phyloP scores from a whole-genome alignment of 2,888 invertebrate species.

The Embidobia sp. region DNA sequence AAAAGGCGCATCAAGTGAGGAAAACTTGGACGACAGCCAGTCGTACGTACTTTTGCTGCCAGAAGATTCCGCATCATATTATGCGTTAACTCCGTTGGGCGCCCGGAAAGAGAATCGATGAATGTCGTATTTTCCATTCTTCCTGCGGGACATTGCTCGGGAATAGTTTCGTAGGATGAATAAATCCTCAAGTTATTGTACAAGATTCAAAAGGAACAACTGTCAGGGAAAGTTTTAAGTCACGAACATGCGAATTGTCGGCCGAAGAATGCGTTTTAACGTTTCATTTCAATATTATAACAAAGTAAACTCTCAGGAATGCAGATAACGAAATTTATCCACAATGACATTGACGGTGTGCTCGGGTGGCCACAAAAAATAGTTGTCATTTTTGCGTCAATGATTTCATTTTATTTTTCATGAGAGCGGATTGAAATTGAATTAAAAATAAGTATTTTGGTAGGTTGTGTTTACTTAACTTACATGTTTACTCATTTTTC shows the following conservation, averaged over 20 bases:
- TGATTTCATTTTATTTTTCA: too few relatives aligned
- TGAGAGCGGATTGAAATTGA: too few relatives aligned
- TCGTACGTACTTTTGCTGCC: constrained; percentile 59
- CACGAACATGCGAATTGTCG: constrained; percentile 11
- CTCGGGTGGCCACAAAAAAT: too few relatives aligned
- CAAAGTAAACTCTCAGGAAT: not conserved
- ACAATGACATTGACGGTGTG: too few relatives aligned
- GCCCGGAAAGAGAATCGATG: constrained; percentile 62
- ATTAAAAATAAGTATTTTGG: too few relatives aligned
- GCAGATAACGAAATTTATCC: not conserved
- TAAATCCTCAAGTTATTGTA: constrained; percentile 57
- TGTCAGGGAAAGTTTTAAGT: constrained; percentile 37
- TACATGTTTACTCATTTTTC: too few relatives aligned
- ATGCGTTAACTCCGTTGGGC: constrained; percentile 61
- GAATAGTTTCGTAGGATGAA: constrained; percentile 54
- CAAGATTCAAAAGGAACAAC: constrained; percentile 51
- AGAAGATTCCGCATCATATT: constrained; percentile 69
- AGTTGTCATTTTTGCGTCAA: too few relatives aligned
- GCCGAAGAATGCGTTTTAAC: constrained; percentile 14
- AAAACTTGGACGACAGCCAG: constrained; percentile 65
- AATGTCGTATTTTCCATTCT: constrained; percentile 60
- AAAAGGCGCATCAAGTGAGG: constrained; percentile 63
- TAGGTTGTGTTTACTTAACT: too few relatives aligned
- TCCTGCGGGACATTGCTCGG: constrained; percentile 55
- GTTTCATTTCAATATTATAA: constrained; percentile 33